Evolutionary conservation across 1,140 invertebrate genomes (phyloP).

Genomic region (Paracyclopina nana): DNA sequence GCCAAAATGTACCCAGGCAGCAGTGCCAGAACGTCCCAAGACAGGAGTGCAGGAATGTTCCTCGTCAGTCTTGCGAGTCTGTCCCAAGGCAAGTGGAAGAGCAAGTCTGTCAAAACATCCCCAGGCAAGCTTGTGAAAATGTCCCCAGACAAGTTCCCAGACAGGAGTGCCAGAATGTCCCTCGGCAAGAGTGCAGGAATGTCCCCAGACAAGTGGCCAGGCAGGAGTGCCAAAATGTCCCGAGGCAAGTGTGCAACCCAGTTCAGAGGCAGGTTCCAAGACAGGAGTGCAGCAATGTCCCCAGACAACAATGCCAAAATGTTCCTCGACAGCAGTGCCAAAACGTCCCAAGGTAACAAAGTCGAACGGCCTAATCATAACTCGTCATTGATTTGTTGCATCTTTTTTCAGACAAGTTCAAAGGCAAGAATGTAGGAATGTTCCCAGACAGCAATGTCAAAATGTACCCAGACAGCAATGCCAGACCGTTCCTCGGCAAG

Average conservation of each 20-base stretch:
- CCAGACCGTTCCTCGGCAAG: neutral
- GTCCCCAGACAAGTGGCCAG: constrained; percentile 10
- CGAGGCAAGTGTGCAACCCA: constrained; percentile 10
- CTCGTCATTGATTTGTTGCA: neutral
- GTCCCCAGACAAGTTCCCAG: constrained; percentile 13
- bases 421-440: constrained; percentile 11
- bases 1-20: constrained; percentile 3
- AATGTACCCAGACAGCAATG: constrained; percentile 6
- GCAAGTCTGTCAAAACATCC: constrained; percentile 12
- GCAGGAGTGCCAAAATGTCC: constrained; percentile 10
- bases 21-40: constrained; percentile 13
- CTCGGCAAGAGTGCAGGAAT: constrained; percentile 14
- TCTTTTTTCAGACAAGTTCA: neutral
- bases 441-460: constrained; percentile 12
- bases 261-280: constrained; percentile 12
- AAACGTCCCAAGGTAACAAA: constrained; percentile 3
- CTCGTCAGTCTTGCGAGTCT: neutral
- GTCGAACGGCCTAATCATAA: neutral
- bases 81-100: constrained; percentile 8
- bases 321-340: constrained; percentile 10
- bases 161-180: constrained; percentile 14
- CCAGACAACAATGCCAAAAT: constrained; percentile 12
- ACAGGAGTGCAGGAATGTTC: constrained; percentile 12
- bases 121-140: constrained; percentile 7
- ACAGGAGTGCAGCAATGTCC: constrained; percentile 16